Evolutionary conservation across 2,888 invertebrate genomes (phyloP).

Genomic region (Rhingia rostrata): DNA sequence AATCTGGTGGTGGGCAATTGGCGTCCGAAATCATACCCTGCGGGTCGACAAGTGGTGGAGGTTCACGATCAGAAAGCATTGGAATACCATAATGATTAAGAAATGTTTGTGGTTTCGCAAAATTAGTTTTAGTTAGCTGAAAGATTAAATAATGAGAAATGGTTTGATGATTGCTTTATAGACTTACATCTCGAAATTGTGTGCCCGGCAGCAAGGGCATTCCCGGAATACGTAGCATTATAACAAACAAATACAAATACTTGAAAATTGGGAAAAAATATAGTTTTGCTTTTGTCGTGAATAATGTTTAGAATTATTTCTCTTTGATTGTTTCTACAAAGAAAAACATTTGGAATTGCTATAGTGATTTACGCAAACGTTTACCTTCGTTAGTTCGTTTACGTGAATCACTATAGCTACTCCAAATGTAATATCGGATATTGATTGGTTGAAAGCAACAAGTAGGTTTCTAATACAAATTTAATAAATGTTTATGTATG

Average conservation of each 20-base stretch:
- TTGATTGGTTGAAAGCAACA: too few relatives aligned
- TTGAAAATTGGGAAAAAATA: conserved; percentile 20
- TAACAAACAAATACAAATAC: not conserved
- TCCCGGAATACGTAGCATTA: conserved; percentile 86
- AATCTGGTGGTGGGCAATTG: conserved; percentile 84
- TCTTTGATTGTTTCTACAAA: conserved; percentile 1
- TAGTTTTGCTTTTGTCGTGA: not conserved
- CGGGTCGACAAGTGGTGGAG: conserved; percentile 85
- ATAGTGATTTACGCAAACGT: conserved; percentile 25
- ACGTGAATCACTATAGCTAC: too few relatives aligned
- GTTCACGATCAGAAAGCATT: conserved; percentile 86
- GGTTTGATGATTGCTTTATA: conserved; percentile 11
- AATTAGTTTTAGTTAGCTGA: conserved; percentile 87
- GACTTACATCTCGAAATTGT: conserved; percentile 87
- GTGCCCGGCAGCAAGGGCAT: conserved; percentile 90
- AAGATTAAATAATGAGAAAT: not conserved
- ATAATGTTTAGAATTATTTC: conserved; percentile 5
- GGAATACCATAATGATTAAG: conserved; percentile 85
- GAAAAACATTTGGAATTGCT: conserved; percentile 39
- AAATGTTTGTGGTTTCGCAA: conserved; percentile 86
- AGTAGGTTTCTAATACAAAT: too few relatives aligned
- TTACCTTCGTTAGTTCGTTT: too few relatives aligned
- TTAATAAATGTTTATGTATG: too few relatives aligned
- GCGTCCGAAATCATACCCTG: conserved; percentile 82
- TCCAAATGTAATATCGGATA: too few relatives aligned